Conservation (phyloP, 2,113 vertebrate species). For the Microtus pennsylvanicus region DNA sequence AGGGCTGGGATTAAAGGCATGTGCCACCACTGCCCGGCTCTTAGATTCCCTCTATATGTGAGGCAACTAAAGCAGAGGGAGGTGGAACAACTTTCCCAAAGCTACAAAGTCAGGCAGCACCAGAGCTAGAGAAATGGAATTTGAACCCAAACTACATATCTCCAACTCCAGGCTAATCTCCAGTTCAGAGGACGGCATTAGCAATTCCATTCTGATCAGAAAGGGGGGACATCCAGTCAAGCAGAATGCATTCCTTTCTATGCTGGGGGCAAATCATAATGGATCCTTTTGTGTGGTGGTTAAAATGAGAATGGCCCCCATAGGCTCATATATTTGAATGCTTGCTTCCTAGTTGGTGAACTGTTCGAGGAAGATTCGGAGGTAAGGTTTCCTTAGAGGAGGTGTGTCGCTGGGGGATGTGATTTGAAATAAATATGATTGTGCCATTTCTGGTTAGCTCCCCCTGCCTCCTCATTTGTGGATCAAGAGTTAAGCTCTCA, state of each 20-base stretch:
- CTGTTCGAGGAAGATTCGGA: neutral
- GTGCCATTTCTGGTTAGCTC: neutral
- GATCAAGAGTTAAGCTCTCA: neutral
- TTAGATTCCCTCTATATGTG: neutral
- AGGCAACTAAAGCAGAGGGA: neutral
- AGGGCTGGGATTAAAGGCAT: no score
- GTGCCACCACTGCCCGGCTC: no score
- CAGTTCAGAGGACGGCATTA: neutral
- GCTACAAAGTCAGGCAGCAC: neutral
- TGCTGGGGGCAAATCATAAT: neutral
- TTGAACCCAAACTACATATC: neutral
- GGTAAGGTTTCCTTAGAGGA: neutral
- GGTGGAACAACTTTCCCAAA: neutral
- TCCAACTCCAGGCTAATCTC: neutral
- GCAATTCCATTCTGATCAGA: neutral
- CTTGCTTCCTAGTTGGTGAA: neutral
- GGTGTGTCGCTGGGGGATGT: neutral
- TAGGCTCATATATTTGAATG: neutral
- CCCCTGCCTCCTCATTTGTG: neutral
- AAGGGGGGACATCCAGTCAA: neutral
- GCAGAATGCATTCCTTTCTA: neutral
- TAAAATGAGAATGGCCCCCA: neutral
- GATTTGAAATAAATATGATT: neutral
- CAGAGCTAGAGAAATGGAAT: neutral
- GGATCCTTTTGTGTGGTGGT: neutral